phyloP scores from a whole-genome alignment of 2,113 vertebrate genomes.

The Sebastes fasciatus region DNA sequence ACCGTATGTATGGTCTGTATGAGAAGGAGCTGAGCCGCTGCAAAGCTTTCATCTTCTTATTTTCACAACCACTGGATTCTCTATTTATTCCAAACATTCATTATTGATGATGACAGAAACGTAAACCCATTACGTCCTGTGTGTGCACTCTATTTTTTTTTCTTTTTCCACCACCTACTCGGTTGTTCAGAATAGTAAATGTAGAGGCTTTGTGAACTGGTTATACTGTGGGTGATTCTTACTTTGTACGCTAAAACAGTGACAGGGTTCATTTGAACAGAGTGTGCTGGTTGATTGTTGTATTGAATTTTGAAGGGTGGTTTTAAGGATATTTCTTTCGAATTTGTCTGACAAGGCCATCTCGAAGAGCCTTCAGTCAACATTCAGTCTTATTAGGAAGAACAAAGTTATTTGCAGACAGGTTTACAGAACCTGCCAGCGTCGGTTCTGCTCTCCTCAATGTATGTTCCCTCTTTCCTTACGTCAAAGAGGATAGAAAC shows the following conservation, averaged over 20 bases:
- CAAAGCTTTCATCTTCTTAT: constrained; percentile 34
- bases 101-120: constrained; percentile 36
- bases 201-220: not conserved
- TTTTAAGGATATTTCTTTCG: not conserved
- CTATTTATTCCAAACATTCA: constrained; percentile 23
- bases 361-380: not conserved
- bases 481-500: too few species aligned
- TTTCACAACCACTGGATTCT: constrained; percentile 24
- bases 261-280: not conserved
- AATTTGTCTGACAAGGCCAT: constrained; percentile 1
- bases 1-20: not conserved
- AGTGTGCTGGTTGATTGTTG: constrained; percentile 6
- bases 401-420: constrained; percentile 4
- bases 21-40: constrained; percentile 4
- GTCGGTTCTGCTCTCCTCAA: not conserved
- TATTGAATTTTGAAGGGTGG: not conserved
- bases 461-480: not conserved
- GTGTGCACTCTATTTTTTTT: not conserved
- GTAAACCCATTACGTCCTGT: constrained; percentile 9
- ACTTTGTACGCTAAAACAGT: not conserved
- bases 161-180: not conserved
- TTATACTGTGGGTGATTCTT: not conserved
- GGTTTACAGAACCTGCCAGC: constrained; percentile 5
- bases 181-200: not conserved
- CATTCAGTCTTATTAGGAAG: not conserved